Base-by-base conservation (phyloP, 1,140 invertebrate genomes). In the Aricia agestis region DNA sequence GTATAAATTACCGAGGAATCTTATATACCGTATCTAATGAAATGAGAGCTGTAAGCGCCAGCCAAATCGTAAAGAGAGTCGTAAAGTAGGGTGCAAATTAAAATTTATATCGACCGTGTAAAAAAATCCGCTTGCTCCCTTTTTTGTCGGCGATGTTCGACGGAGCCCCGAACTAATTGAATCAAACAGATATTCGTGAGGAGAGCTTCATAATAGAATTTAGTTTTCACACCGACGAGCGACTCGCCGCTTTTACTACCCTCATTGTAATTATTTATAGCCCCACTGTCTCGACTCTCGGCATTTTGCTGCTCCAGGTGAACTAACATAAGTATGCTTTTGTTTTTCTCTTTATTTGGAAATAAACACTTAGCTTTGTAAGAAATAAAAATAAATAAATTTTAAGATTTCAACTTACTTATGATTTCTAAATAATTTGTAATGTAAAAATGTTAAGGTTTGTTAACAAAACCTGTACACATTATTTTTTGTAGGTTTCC, bases 71-170 rank as follows among this genome's bases (percentile, higher is more conserved):
- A 63, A 63, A 63, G 59, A 63, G 59, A 18, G 59, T 63, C 59
- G 59, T 63, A 63, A 63, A 63, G 59, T 25, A 19, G 59, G 59
- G 59, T 63, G 59, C 59, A 63, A 63, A 63, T 63, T 63, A 63
- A 63, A 63, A 63, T 63, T 63, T 63, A 63, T 25, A 63, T 63
- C 59, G 59, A 19, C 59, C 17, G 59, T 63, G 59, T 18, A 18
- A 63, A 63, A 63, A 63, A 63, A 17, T 19, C 18, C 18, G 18
- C 18, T 25, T 11, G 18, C 17, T 63, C 19, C 19, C 15, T 59
- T 63, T 25, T 63, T 19, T 17, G 18, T 63, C 59, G 19, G 59
- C 59, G 18, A 63, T 63, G 19, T 63, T 63, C 18, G 59, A 63
- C 59, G 45, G 45, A 63, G 59, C 18, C n/a, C 18, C 6, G 59